Percentiles rank a stretch among this genome's conserved stretches.
Evolutionary conservation across 2,888 invertebrate genomes (phyloP).

Genomic region (Eilema depressum): DNA sequence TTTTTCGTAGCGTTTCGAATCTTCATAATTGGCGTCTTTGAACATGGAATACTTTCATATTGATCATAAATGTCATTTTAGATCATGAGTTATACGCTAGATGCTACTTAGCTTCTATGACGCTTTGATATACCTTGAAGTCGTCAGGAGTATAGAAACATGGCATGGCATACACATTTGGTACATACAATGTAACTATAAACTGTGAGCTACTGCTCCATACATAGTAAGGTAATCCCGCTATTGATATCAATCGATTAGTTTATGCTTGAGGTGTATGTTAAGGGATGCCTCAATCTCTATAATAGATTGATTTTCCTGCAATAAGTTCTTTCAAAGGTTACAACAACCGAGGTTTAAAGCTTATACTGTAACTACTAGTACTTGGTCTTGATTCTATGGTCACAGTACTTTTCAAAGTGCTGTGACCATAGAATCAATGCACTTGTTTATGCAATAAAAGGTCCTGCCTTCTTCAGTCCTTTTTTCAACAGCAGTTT

Average conservation of each 20-base stretch:
- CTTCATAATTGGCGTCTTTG: constrained; percentile 61
- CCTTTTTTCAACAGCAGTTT: not conserved
- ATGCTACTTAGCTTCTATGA: not conserved
- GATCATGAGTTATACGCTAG: not conserved
- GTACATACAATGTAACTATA: not conserved
- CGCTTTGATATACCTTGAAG: not conserved
- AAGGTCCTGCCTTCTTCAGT: not conserved
- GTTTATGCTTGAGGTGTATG: not conserved
- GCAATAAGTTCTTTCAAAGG: not conserved
- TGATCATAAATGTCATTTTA: constrained; percentile 7
- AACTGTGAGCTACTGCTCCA: not conserved
- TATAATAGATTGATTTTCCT: not conserved
- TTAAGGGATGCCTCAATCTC: not conserved
- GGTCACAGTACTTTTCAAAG: too few species aligned
- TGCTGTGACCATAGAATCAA: not conserved
- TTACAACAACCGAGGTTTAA: not conserved
- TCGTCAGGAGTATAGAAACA: not conserved
- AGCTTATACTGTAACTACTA: too few species aligned
- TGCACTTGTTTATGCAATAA: not conserved
- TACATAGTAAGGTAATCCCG: not conserved
- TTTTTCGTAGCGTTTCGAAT: constrained; percentile 68
- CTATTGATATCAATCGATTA: not conserved
- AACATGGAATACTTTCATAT: constrained; percentile 58
- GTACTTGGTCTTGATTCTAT: too few species aligned
- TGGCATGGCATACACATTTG: not conserved